phyloP scores from a whole-genome alignment of 2,113 vertebrate genomes.

The Psittacara wagleri region DNA sequence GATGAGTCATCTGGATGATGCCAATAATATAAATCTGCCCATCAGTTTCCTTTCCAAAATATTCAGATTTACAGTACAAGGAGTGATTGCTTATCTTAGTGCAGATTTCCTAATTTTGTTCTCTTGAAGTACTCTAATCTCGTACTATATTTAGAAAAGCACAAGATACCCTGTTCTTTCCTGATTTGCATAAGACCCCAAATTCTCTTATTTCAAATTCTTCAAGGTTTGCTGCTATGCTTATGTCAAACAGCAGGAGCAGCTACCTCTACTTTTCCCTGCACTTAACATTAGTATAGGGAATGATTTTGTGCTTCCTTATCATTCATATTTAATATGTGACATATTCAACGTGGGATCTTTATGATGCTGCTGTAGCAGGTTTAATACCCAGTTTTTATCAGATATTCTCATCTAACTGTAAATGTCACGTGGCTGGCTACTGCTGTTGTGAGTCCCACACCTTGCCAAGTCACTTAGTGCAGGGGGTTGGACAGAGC shows the following conservation, averaged over 20 bases:
- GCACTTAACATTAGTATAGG: not conserved
- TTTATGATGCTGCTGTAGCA: not conserved
- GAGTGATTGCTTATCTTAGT: not conserved
- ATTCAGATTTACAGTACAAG: not conserved
- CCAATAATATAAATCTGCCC: not conserved
- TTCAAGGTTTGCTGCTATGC: not conserved
- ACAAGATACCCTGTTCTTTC: not conserved
- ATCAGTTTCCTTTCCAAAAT: not conserved
- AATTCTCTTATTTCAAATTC: not conserved
- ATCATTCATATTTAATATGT: not conserved
- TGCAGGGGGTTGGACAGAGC: not conserved
- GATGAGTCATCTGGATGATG: not conserved
- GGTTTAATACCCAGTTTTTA: conserved; percentile 1
- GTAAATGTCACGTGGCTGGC: not conserved
- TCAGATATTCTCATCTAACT: not conserved
- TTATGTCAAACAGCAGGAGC: not conserved
- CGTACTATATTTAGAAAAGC: not conserved
- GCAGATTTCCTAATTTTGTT: not conserved
- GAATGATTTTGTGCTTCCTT: not conserved
- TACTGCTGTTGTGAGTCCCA: not conserved
- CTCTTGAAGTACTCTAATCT: not conserved
- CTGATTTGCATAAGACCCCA: not conserved
- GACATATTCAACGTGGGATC: not conserved
- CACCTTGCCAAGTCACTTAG: not conserved
- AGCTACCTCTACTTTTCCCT: not conserved